Base-by-base conservation (phyloP, 2,113 vertebrate species). In the Zosterops borbonicus region DNA sequence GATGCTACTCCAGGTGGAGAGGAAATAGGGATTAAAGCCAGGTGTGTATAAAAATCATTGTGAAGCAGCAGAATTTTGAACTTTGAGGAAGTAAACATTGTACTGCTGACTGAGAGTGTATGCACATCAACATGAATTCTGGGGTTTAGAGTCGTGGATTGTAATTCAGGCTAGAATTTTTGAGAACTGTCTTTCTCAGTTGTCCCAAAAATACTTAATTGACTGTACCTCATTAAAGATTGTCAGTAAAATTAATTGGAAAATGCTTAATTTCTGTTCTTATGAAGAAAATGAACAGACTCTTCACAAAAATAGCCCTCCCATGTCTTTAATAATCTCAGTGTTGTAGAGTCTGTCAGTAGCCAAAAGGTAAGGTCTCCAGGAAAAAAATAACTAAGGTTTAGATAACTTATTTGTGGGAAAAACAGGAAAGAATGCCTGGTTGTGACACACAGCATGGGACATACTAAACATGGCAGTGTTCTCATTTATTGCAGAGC, bases 351-450 rank as follows among this genome's bases (percentile, higher is more conserved):
- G 18, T 80, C 53, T 86, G 10, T 50, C 58, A 67, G 50, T 24
- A 91, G 89, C n/a, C 80, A 83, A 91, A 96, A 90, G 64, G 83
- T 83, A 95, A 96, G 33, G 47, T 55, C 23, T 70, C 71, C 52
- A 62, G 83, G n/a, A 62, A 77, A 86, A 83, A 83, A 77, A 70
- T 5, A 83, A 65, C 55, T 86, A 76, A 73, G 20, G 41, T 73
- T 95, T 79, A 80, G 68, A 83, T 80, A 92, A 83, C 28, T 80
- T 46, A 37, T 68, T 88, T 69, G 56, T n/a, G 62, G 31, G 42
- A 78, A 87, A 87, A 71, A 1, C 14, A 42, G 24, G 62, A 79
- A 92, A 76, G 62, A 71, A 85, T 73, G 67, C 31, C 58, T 82
- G 52, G 7, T 44, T 88, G 21, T 50, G 44, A 46, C 70, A 63